Percentiles rank a stretch among this genome's conserved stretches.
phyloP scores from a whole-genome alignment of 1,140 invertebrate genomes.

The Ditylenchus dipsaci region DNA sequence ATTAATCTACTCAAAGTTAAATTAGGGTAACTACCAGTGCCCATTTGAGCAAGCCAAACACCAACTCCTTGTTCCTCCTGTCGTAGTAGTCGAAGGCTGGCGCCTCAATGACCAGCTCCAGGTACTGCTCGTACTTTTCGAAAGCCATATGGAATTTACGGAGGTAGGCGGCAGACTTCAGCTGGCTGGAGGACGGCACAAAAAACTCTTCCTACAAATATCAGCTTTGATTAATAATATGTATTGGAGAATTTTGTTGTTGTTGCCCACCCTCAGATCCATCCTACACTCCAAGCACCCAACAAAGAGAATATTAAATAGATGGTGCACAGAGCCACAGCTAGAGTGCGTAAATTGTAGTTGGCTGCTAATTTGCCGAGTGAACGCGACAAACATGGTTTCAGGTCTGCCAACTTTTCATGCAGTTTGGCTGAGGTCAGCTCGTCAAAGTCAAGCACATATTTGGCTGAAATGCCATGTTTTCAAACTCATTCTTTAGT shows the following conservation, averaged over 20 bases:
- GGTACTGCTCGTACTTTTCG: conserved; percentile 38
- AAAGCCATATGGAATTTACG: conserved; percentile 17
- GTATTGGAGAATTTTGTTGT: not conserved
- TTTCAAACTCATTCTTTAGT: no score
- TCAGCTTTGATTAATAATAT: not conserved
- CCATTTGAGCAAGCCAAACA: conserved; percentile 25
- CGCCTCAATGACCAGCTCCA: conserved; percentile 23
- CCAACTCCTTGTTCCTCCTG: conserved; percentile 19
- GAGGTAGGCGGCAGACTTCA: conserved; percentile 1
- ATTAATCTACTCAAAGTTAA: not conserved
- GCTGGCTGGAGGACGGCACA: not conserved
- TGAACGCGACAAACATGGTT: conserved; percentile 24
- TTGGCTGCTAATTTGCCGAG: conserved; percentile 26
- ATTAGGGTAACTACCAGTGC: conserved; percentile 16
- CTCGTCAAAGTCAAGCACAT: conserved; percentile 35
- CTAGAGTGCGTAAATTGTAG: conserved; percentile 12
- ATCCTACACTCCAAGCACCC: conserved; percentile 9
- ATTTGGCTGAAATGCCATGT: conserved; percentile 29
- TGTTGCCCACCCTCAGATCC: not conserved
- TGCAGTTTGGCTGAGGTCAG: conserved; percentile 28
- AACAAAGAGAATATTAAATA: not conserved
- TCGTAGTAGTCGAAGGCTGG: conserved; percentile 34
- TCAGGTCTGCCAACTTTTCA: conserved; percentile 39
- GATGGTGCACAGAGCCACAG: conserved; percentile 14
- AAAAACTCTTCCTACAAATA: not conserved